phyloP scores from a whole-genome alignment of 37 sponge, comb jelly and placozoan species.

The Geodia barretti region DNA sequence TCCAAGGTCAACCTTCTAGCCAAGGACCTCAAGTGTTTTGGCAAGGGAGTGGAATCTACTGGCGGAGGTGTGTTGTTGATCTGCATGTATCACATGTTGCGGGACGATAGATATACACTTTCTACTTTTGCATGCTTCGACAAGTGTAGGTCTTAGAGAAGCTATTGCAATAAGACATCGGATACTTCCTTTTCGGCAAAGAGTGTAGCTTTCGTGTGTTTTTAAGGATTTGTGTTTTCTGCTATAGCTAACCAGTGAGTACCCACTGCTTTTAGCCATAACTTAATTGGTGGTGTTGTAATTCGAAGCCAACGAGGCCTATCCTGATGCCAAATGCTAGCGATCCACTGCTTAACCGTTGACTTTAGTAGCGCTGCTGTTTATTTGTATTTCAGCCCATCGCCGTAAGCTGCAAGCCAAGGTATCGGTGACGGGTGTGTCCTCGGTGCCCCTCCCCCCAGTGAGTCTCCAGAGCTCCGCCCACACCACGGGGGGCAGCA shows the following conservation, averaged over 20 bases:
- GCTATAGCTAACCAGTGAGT: too few relatives aligned
- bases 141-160: too few relatives aligned
- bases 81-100: neutral
- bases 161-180: too few relatives aligned
- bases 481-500: neutral
- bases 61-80: slow-evolving; percentile 29
- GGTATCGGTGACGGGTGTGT: neutral
- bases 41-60: slow-evolving; percentile 42
- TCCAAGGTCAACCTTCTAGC: slow-evolving; percentile 29
- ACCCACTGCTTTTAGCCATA: too few relatives aligned
- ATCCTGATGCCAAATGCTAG: too few relatives aligned
- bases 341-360: too few relatives aligned
- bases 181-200: too few relatives aligned
- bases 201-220: too few relatives aligned
- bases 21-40: slow-evolving; percentile 48
- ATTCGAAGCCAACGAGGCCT: too few relatives aligned
- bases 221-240: too few relatives aligned
- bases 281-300: too few relatives aligned
- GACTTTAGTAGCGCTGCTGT: neutral
- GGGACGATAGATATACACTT: neutral
- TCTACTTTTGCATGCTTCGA: too few relatives aligned
- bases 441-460: slow-evolving; percentile 7
- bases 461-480: neutral
- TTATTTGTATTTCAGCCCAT: neutral
- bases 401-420: slow-evolving; percentile 7